Conservation (phyloP, 2,888 invertebrate genomes). For the Metacarcinus magister region DNA sequence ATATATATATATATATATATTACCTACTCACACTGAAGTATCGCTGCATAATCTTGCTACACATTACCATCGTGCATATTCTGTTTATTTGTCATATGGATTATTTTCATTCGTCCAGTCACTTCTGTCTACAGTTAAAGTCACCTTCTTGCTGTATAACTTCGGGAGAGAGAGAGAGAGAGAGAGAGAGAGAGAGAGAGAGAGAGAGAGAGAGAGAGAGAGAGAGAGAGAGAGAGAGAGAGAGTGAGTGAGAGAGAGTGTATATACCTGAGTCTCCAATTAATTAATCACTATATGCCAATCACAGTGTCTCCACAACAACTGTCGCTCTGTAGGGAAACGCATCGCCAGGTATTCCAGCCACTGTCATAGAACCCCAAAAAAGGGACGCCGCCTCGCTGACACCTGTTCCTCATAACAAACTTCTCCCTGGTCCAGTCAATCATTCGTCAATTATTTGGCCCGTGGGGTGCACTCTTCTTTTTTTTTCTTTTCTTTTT, state of each 20-base stretch:
- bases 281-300: background rate
- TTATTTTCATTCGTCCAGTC: too few species aligned
- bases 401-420: background rate
- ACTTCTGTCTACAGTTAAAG: too few species aligned
- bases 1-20: too few species aligned
- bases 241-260: background rate
- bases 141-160: too few species aligned
- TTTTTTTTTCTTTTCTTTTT: background rate
- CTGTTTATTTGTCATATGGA: too few species aligned
- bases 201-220: background rate
- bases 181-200: background rate
- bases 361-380: background rate
- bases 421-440: background rate
- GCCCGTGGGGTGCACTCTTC: background rate
- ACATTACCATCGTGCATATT: too few species aligned
- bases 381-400: background rate
- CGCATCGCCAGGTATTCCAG: background rate
- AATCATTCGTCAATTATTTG: background rate
- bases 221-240: background rate
- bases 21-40: too few species aligned
- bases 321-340: background rate
- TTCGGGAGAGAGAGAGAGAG: background rate
- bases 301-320: slow-evolving; percentile 3
- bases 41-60: too few species aligned
- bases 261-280: background rate